Evolutionary conservation across 2,797 vertebrate species (phyloP), one percentile per base, ranked within the genome.

Genomic region (Hipposideros larvatus): DNA sequence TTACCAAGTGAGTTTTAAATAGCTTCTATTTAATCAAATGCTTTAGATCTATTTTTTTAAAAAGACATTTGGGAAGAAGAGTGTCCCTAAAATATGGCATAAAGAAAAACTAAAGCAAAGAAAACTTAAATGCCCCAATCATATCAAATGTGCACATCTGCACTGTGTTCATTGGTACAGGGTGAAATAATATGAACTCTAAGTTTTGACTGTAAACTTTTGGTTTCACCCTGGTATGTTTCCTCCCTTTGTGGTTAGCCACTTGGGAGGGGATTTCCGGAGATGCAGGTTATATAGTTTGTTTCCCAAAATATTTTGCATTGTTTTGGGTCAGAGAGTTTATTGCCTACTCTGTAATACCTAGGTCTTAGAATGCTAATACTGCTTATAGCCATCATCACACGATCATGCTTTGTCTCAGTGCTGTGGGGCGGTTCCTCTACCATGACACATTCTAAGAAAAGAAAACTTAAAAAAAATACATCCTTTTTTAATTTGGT

Each of bases 211-310:
- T 92, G 73, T 59, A 96, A 90, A 85, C 91, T 91, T 97, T 96
- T 95, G 73, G 93, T 97, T 97, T 97, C 77, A 90, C 91, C 57
- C n/a, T 96, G 71, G 51, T 94, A 59, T 83, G 70, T 88, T 97
- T 97, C 97, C 98, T 98, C 94, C 68, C 97, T 96, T 95, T 98
- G 98, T 97, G 98, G 98, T 97, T 96, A 96, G 75, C 96, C 78
- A 19, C 94, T 93, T 97, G 96, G 98, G 97, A 97, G 98, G 98
- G 97, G 97, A 94, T 94, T 98, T 98, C 97, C 97, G 53, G 97
- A 97, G 95, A 91, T 96, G 71, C 80, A 93, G 66, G 63, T 41
- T 66, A 34, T 92, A 71, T 68, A 87, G 83, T 95, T 97, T 96
- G 96, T 97, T 97, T 97, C 97, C 97, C 94, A 97, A 97, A 97